Evolutionary conservation across 92 coral and sea anemone genomes (phyloP).

Genomic region (Actinernus sp.): DNA sequence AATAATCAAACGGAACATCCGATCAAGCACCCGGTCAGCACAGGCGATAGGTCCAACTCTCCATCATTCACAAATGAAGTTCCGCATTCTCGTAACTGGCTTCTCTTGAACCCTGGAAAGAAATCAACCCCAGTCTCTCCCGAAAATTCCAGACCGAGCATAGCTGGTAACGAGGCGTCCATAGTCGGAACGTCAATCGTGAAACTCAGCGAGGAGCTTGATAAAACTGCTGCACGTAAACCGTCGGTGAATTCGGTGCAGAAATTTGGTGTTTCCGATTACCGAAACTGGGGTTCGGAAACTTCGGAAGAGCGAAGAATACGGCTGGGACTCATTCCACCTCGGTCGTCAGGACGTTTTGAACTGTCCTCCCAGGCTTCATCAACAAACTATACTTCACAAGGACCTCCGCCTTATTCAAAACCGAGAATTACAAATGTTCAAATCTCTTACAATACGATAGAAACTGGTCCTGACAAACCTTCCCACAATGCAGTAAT

Average conservation of each 20-base stretch:
- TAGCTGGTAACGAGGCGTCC: not conserved
- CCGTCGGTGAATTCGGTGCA: not conserved
- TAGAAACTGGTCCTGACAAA: not conserved
- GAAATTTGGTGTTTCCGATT: slow-evolving; percentile 3
- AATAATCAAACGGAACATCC: no score
- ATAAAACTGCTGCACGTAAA: not conserved
- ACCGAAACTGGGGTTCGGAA: slow-evolving; percentile 1
- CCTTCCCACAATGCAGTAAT: not conserved
- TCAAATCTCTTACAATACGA: not conserved
- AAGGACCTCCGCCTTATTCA: no score
- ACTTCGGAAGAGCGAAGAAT: not conserved
- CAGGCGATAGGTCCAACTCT: no score
- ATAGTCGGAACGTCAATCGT: not conserved
- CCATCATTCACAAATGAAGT: no score
- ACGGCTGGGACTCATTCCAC: not conserved
- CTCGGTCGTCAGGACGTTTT: not conserved
- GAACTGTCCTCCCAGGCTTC: not conserved
- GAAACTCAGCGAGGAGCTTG: not conserved
- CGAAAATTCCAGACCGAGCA: not conserved
- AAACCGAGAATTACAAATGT: not conserved
- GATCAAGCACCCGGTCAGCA: no score
- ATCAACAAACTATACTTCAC: no score
- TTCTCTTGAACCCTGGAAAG: not conserved
- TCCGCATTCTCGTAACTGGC: no score
- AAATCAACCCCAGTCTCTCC: not conserved